Conservation (phyloP, 2,113 vertebrate genomes). For the Prunella fulvescens region DNA sequence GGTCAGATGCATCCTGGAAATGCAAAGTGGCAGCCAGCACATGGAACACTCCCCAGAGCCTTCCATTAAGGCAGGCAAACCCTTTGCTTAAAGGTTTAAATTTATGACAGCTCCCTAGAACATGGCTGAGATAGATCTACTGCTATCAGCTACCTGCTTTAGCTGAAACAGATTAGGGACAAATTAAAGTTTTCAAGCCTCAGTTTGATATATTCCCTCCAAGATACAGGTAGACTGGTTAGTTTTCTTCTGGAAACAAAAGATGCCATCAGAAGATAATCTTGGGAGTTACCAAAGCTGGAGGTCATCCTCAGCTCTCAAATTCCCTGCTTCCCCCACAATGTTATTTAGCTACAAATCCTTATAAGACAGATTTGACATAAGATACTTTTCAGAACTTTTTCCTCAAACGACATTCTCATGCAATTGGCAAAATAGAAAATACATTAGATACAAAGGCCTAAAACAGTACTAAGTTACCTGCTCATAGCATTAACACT, state of each 20-base stretch:
- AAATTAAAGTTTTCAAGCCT: conserved; percentile 3
- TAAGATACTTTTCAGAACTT: not conserved
- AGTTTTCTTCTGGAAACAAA: not conserved
- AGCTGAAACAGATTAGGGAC: not conserved
- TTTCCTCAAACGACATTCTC: not conserved
- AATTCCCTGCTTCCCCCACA: not conserved
- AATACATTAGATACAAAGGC: not conserved
- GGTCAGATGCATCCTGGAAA: not conserved
- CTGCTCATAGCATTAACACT: not conserved
- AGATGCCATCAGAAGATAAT: conserved; percentile 13
- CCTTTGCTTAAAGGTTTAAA: conserved; percentile 12
- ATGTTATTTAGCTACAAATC: not conserved
- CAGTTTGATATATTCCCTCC: not conserved
- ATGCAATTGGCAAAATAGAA: not conserved
- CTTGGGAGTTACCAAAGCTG: not conserved
- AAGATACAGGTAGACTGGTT: not conserved
- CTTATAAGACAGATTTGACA: not conserved
- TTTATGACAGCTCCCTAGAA: conserved; percentile 20
- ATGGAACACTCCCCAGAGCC: not conserved
- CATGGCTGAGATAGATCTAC: not conserved
- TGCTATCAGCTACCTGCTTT: not conserved
- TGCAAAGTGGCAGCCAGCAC: conserved; percentile 18
- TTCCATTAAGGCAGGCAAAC: conserved; percentile 2
- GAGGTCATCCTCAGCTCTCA: conserved; percentile 16
- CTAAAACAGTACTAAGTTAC: not conserved